Conservation (phyloP, 2,797 vertebrate genomes). For the Schizopygopsis pylzovi region DNA sequence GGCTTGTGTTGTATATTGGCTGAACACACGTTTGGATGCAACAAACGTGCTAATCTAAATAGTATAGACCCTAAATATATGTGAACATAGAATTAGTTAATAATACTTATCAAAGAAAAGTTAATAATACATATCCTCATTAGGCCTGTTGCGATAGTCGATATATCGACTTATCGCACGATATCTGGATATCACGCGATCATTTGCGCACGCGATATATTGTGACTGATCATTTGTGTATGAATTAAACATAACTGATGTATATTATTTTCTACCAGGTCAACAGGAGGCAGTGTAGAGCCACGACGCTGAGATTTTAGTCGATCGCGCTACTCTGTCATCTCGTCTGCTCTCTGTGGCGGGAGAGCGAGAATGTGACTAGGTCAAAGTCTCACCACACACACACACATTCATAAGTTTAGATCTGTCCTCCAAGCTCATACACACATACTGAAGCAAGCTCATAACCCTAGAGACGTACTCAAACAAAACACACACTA, state of each 20-base stretch:
- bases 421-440: slow-evolving; percentile 57
- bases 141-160: no score
- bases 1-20: neutral
- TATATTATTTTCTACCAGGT: no score
- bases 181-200: no score
- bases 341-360: no score
- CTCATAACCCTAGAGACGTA: slow-evolving; percentile 59
- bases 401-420: slow-evolving; percentile 62
- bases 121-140: slow-evolving; percentile 10
- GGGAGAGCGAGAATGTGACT: slow-evolving; percentile 7
- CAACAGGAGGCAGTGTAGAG: slow-evolving; percentile 4
- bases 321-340: no score
- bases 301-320: neutral
- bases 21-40: neutral
- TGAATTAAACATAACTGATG: no score
- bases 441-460: slow-evolving; percentile 47
- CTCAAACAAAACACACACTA: slow-evolving; percentile 59
- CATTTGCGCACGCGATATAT: no score
- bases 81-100: neutral
- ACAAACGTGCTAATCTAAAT: neutral
- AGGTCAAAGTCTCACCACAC: slow-evolving; percentile 24
- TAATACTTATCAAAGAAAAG: neutral
- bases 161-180: no score
- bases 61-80: neutral
- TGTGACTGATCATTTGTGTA: no score